A percentile compares a stretch with the other conserved stretches of the same genome.
These are phyloP conservation scores for Pandemis corylana DNA, from an alignment of 2,888 invertebrate species.

Conservation along the genomic window DNA sequence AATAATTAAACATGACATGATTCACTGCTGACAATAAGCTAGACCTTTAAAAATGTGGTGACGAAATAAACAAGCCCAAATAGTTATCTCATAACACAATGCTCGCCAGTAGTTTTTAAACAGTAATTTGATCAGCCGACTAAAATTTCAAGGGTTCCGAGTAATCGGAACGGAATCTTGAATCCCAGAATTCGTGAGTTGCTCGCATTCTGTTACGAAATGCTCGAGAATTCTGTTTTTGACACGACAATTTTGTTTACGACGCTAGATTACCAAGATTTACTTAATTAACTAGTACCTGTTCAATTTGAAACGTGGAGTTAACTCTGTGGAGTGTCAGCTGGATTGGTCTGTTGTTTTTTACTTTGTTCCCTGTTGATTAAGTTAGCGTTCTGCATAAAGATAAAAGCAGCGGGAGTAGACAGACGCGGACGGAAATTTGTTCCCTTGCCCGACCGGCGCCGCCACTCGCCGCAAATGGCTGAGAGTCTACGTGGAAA, in stretches of 20 bases:
- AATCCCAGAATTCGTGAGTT: constrained; percentile 36
- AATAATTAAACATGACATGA: constrained; percentile 4
- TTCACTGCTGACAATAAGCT: background rate
- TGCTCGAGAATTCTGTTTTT: constrained; percentile 9
- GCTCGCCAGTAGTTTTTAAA: constrained; percentile 21
- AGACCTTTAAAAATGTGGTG: background rate
- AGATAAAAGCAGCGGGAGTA: constrained; percentile 55
- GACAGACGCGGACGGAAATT: constrained; percentile 64
- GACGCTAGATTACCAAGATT: constrained; percentile 10
- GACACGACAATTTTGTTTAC: constrained; percentile 14
- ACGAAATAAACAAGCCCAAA: constrained; percentile 20
- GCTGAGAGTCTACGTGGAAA: constrained; percentile 46
- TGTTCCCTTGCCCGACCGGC: constrained; percentile 53
- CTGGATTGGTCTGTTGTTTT: constrained; percentile 42
- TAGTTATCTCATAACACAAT: constrained; percentile 23
- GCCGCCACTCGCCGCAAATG: constrained; percentile 58
- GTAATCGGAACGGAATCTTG: constrained; percentile 28
- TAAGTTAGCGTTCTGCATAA: constrained; percentile 66
- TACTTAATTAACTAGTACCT: constrained; percentile 4
- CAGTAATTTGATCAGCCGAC: constrained; percentile 37
- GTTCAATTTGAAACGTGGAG: background rate
- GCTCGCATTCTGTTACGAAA: constrained; percentile 19
- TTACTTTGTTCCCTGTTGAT: constrained; percentile 63
- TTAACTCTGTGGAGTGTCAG: background rate
- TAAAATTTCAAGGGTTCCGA: constrained; percentile 39